Conservation (phyloP, 2,113 vertebrate genomes). For the Physeter macrocephalus region DNA sequence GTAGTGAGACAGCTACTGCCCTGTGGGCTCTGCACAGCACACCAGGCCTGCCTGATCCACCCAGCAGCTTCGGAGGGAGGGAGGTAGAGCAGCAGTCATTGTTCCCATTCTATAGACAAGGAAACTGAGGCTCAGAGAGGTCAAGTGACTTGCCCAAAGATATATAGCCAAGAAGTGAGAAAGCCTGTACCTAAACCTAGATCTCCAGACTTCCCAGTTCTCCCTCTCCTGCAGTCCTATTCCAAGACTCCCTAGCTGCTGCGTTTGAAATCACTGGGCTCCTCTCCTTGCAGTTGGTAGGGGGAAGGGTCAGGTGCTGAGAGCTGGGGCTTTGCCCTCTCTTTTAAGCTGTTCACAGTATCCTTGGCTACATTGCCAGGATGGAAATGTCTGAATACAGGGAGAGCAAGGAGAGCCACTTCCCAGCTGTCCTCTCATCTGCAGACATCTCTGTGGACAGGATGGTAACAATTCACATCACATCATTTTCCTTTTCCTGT, state of each 20-base stretch:
- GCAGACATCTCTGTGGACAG: neutral
- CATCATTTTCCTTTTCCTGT: neutral
- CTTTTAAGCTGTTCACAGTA: neutral
- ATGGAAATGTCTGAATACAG: neutral
- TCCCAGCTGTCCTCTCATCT: neutral
- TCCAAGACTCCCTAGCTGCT: neutral
- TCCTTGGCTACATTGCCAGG: neutral
- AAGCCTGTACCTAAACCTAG: neutral
- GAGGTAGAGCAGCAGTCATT: neutral
- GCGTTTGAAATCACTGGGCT: neutral
- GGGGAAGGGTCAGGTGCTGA: neutral
- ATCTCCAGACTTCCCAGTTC: neutral
- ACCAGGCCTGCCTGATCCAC: neutral
- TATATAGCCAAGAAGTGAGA: neutral
- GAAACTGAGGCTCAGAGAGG: neutral
- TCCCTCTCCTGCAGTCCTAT: neutral
- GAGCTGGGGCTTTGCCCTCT: neutral
- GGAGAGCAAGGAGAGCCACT: neutral
- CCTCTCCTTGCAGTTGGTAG: neutral
- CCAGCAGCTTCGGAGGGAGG: neutral
- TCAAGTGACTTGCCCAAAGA: neutral
- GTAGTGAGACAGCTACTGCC: neutral
- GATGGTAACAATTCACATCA: neutral
- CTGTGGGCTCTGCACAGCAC: no score
- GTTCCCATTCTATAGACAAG: neutral